A percentile compares a stretch with the other conserved stretches of the same genome.
Conservation (phyloP, 2,113 vertebrate species). For the Cyanoramphus novaezelandiae region DNA sequence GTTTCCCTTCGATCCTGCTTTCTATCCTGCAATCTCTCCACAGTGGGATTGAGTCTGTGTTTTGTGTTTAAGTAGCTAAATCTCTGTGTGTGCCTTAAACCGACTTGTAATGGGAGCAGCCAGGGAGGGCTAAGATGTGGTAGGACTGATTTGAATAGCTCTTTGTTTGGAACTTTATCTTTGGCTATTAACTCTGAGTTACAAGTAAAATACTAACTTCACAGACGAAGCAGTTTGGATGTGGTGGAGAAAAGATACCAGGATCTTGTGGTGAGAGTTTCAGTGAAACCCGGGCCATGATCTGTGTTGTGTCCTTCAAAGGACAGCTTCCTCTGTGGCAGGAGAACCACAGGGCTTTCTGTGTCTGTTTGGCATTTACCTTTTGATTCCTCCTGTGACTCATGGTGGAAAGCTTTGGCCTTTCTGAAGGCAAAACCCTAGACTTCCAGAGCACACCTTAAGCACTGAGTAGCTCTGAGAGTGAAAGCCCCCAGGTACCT, state of each 20-base stretch:
- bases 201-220: not conserved
- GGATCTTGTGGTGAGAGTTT: not conserved
- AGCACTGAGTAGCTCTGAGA: fast-evolving
- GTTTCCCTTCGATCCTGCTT: not conserved
- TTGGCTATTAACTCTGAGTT: not conserved
- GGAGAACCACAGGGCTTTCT: not conserved
- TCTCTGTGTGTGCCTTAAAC: not conserved
- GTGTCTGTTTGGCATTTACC: not conserved
- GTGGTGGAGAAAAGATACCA: not conserved
- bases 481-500: not conserved
- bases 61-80: not conserved
- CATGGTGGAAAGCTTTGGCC: not conserved
- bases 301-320: fast-evolving
- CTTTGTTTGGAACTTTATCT: not conserved
- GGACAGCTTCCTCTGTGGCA: not conserved
- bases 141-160: not conserved
- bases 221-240: not conserved
- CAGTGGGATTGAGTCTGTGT: not conserved
- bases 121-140: not conserved
- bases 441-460: not conserved
- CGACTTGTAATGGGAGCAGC: not conserved
- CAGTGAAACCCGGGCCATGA: not conserved
- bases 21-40: not conserved
- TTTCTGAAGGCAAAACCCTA: not conserved
- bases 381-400: not conserved